These are phyloP conservation scores for Tenualosa thibaudeaui DNA, from an alignment of 2,797 vertebrate species.

Conservation along the genomic window DNA sequence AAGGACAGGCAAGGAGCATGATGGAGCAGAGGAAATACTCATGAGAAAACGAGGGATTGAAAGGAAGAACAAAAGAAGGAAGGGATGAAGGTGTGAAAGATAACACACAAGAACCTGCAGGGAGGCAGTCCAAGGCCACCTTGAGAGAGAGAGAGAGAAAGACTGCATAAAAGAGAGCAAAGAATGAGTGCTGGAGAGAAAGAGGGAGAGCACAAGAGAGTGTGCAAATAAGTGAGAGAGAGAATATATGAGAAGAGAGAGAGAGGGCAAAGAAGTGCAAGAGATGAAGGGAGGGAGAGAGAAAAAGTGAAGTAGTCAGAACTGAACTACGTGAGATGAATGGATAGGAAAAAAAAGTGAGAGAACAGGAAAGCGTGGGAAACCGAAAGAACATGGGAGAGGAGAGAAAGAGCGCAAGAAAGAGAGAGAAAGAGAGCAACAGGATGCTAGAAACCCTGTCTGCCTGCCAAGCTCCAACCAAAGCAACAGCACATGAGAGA, in stretches of 20 bases:
- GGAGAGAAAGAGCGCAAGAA: slow-evolving; percentile 24
- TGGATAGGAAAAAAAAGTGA: background rate
- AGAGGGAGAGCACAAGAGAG: background rate
- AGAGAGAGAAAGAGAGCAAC: background rate
- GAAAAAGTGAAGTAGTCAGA: background rate
- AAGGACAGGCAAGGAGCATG: background rate
- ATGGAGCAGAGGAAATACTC: background rate
- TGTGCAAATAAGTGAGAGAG: no score
- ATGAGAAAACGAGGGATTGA: background rate
- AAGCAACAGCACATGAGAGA: background rate
- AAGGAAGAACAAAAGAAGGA: slow-evolving; percentile 28
- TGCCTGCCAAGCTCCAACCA: background rate
- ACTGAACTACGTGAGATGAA: background rate
- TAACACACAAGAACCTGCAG: background rate
- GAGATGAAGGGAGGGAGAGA: background rate
- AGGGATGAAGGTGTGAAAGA: background rate
- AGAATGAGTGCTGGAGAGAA: background rate
- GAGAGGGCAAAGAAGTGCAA: background rate
- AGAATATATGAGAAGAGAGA: background rate
- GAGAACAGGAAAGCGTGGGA: background rate
- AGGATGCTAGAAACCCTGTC: background rate
- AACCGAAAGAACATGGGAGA: background rate
- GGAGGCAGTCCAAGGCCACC: background rate
- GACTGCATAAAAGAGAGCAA: no score
- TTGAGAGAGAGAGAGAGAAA: background rate